Percentiles rank a stretch among this genome's conserved stretches.
Conservation (phyloP, 2,113 vertebrate genomes). For the Sorex araneus region DNA sequence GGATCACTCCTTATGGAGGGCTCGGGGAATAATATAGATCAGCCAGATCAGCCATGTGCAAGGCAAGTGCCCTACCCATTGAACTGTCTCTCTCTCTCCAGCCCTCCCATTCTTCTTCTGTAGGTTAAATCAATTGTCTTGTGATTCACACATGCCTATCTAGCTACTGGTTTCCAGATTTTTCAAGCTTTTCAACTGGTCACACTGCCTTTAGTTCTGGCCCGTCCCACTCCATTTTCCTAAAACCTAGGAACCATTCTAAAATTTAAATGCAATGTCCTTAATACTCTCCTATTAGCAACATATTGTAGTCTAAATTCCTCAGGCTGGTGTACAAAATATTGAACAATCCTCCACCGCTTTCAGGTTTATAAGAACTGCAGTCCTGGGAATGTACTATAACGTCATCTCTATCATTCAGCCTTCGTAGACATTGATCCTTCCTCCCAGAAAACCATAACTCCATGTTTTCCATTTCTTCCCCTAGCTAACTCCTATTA, state of each 20-base stretch:
- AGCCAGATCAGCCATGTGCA: too few species aligned
- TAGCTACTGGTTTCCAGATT: slow-evolving; percentile 4
- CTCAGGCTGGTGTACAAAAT: background rate
- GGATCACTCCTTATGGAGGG: too few species aligned
- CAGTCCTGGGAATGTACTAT: background rate
- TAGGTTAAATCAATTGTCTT: too few species aligned
- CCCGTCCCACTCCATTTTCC: slow-evolving; percentile 21
- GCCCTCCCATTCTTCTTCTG: background rate
- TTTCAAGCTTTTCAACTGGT: slow-evolving; percentile 48
- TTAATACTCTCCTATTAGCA: background rate
- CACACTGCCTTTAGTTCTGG: slow-evolving; percentile 16
- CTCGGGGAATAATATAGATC: too few species aligned
- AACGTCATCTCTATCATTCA: background rate
- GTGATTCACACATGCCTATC: background rate
- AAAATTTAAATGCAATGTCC: slow-evolving; percentile 11
- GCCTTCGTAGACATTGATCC: background rate
- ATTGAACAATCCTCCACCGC: background rate
- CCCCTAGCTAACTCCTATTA: background rate
- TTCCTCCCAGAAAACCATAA: background rate
- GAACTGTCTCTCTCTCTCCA: background rate
- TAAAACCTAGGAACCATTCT: background rate
- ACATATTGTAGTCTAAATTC: background rate
- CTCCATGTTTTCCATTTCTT: background rate
- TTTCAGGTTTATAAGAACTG: background rate
- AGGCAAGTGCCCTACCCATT: too few species aligned